Base-by-base conservation (phyloP, 1,140 invertebrate species). In the Neodiprion fabricii region DNA sequence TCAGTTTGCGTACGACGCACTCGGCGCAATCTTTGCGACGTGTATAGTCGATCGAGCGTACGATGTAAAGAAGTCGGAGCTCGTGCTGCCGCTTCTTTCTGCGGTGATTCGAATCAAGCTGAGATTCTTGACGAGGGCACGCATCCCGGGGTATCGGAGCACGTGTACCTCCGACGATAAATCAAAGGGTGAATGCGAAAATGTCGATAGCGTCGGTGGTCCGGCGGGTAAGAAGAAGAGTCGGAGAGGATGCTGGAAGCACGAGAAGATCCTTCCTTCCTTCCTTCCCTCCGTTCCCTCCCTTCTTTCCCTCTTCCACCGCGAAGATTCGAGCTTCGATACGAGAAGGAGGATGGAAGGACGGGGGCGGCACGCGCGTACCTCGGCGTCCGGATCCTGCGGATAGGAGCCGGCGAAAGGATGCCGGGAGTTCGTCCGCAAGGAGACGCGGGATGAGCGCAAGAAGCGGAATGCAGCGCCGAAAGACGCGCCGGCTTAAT, bases 401-500 rank as follows among this genome's bases (percentile, higher is more conserved):
- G 9, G 28, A 40, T 40, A 40, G 28, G 28, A 40, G 28, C 28
- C 5, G 28, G 28, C 28, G 28, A 40, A 40, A 40, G 28, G 28
- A 40, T 40, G 28, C 28, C 28, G 28, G 5, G 28, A 40, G 28
- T 4, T 40, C 28, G 28, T 40, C 28, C 5, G 5, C 28, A 40
- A 40, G 28, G 28, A 40, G 28, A 40, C 28, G 5, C 28, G 28
- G 28, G 28, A 40, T 40, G 28, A 40, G 28, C 28, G 28, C 9
- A 61, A 61, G 53, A 61, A 61, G 53, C 53, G 53, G 53, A 61
- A 61, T 61, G 53, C 53, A 14, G n/a, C 53, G 53, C 53, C 9
- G 53, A 61, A n/a, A 61, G 53, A 61, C 53, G n/a, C 53, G 53
- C 53, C 28, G 28, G 28, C 53, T 61, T 61, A 61, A 61, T 61